Base-by-base conservation (phyloP, 2,797 vertebrate species). In the Sparidentex hasta region DNA sequence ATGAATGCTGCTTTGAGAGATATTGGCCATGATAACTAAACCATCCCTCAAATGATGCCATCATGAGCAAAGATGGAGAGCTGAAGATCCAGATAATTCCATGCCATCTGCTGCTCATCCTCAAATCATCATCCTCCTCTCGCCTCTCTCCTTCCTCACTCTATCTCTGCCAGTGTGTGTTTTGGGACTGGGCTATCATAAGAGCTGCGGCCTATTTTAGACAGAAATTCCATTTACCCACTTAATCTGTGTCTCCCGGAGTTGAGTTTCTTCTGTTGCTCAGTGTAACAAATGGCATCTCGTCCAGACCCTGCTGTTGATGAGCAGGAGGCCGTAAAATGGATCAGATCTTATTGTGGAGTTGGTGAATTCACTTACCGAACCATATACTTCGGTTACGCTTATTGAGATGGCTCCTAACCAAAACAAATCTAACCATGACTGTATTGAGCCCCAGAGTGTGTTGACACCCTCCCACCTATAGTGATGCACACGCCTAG, bases 141-240 rank as follows among this genome's bases (percentile, higher is more conserved):
- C 51, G 80, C 82, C 73, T 85, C 38, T 38, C 38, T 38, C 81
- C 68, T 85, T 78, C 66, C 64, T 65, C 54, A 64, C 66, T 86
- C 80, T 48, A 50, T 85, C 71, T 87, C 77, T 71, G 79, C 74
- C 78, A 64, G 76, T 55, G 1, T 90, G 90, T 91, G 91, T 88
- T 91, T 85, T 91, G 93, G 88, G 92, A 93, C 83, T 65, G 59
- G 69, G 65, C 89, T 88, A 70, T 89, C 88, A 90, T 87, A 75
- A 79, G 85, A 83, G 80, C 90, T 71, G 79, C 38, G 50, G 83
- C 80, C 88, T 90, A 91, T 91, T 93, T 94, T 89, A 91, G 87
- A 90, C 71, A 76, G 82, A 83, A 90, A 91, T 86, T 86, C 87
- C 83, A 89, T 80, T 92, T 90, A 90, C 87, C 88, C 87, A 90